Percentiles rank a stretch among this genome's conserved stretches.
These are phyloP conservation scores for Leucophora obtusa DNA, from an alignment of 2,888 invertebrate genomes.

Conservation along the genomic window DNA sequence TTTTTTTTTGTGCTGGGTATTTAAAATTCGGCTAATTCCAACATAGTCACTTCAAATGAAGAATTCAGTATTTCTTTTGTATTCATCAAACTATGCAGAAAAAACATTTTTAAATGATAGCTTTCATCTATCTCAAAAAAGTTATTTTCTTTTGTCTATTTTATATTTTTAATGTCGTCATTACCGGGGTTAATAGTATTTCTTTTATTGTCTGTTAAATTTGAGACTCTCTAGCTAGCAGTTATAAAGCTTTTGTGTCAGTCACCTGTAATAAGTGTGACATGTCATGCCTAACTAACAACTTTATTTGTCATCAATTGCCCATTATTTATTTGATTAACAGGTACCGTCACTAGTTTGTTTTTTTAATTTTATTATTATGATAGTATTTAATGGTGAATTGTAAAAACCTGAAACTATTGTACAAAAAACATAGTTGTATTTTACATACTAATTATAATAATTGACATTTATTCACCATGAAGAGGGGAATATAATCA, in stretches of 20 bases:
- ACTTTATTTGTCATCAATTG: constrained; percentile 61
- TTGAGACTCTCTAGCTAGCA: background rate
- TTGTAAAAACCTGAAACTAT: background rate
- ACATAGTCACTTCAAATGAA: too few species aligned
- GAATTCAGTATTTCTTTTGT: background rate
- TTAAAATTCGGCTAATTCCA: too few species aligned
- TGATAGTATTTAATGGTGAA: constrained; percentile 40
- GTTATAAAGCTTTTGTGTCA: constrained; percentile 13
- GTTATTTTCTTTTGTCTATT: background rate
- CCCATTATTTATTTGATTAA: constrained; percentile 35
- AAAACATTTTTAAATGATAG: background rate
- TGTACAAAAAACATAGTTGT: constrained; percentile 25
- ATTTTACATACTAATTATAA: constrained; percentile 54
- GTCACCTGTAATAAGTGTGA: constrained; percentile 50
- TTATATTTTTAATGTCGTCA: constrained; percentile 43
- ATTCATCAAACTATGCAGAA: background rate
- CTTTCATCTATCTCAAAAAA: background rate
- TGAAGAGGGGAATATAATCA: constrained; percentile 6
- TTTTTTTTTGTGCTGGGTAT: too few species aligned
- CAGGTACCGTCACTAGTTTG: constrained; percentile 35
- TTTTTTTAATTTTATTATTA: constrained; percentile 20
- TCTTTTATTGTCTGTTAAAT: constrained; percentile 11
- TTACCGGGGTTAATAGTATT: constrained; percentile 23
- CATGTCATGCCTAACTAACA: constrained; percentile 61
- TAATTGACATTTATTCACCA: constrained; percentile 48